Evolutionary conservation across 2,888 invertebrate genomes (phyloP), one percentile per base, ranked within the genome.

Genomic region (Lacanobia wlatinum): DNA sequence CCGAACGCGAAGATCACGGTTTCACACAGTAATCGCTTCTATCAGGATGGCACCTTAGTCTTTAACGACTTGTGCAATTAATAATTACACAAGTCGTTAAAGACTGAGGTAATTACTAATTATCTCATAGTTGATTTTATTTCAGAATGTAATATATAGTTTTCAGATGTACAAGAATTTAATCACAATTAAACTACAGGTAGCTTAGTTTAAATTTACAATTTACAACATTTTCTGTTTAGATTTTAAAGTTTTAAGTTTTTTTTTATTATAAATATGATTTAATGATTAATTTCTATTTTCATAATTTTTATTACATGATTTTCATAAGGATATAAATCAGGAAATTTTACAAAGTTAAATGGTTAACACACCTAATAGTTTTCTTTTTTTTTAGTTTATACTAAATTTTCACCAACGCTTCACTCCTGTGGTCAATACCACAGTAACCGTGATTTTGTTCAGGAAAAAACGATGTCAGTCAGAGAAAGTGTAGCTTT

Each of bases 151-250:
- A 71, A 73, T 70, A 64, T 69, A n/a, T n/a, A 53, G 52, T 63
- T 71, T 66, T 53, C 55, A 68, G 67, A 83, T 80, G 59, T 73
- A 77, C 71, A 83, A 70, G n/a, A 69, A 69, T 83, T 73, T 60
- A 75, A 77, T 62, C 69, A 80, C 73, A 71, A 73, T 59, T 67
- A 70, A 75, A 62, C 77, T 77, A 85, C 70, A 52, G 53, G 16
- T 74, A 75, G 58, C 53, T 80, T 61, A 75, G 58, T 53, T 81
- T 65, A 40, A 79, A 72, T 84, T 65, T 84, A 84, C 77, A 82
- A 73, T 78, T 82, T 82, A 82, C 73, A 75, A 74, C 53, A 69
- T 66, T 28, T 56, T 73, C 63, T 70, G 61, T 70, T 75, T 73
- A 76, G 21, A 64, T 63, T 73, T 81, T 55, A 76, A 65, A 72